Evolutionary conservation across 2,113 vertebrate genomes (phyloP).

Genomic region (Lophotis ruficrista): DNA sequence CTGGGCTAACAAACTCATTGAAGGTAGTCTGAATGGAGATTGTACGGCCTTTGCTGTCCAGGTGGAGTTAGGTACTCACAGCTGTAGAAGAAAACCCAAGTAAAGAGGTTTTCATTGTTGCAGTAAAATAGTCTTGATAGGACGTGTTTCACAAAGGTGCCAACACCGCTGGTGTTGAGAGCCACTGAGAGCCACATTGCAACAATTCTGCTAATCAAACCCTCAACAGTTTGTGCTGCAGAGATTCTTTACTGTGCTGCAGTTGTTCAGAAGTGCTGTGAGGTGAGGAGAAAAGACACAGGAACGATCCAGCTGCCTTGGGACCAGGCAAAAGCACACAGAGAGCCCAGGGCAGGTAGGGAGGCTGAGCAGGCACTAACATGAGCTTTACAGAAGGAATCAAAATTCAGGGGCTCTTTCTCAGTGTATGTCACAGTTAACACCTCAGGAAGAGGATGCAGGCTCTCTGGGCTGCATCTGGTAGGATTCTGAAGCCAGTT

Average conservation of each 20-base stretch:
- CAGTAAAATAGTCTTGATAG: neutral
- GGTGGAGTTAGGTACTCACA: neutral
- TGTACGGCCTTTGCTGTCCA: neutral
- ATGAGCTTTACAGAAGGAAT: neutral
- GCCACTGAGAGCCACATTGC: neutral
- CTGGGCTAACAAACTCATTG: conserved; percentile 50
- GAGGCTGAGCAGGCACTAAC: neutral
- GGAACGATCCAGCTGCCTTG: neutral
- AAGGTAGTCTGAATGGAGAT: conserved; percentile 16
- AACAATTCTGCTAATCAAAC: neutral
- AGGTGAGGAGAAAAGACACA: neutral
- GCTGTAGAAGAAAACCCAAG: neutral
- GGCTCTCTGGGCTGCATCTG: neutral
- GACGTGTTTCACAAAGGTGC: neutral
- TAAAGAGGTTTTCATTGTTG: neutral
- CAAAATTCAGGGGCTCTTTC: neutral
- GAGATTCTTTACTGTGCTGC: neutral
- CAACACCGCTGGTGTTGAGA: neutral
- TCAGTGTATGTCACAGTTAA: neutral
- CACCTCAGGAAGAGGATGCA: neutral
- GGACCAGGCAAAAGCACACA: neutral
- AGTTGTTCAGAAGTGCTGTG: neutral
- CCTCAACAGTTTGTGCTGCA: neutral
- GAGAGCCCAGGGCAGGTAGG: neutral
- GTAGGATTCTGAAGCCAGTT: neutral